Evolutionary conservation across 2,797 vertebrate species (phyloP), one percentile per base, ranked within the genome.

Genomic region (Paguma larvata): DNA sequence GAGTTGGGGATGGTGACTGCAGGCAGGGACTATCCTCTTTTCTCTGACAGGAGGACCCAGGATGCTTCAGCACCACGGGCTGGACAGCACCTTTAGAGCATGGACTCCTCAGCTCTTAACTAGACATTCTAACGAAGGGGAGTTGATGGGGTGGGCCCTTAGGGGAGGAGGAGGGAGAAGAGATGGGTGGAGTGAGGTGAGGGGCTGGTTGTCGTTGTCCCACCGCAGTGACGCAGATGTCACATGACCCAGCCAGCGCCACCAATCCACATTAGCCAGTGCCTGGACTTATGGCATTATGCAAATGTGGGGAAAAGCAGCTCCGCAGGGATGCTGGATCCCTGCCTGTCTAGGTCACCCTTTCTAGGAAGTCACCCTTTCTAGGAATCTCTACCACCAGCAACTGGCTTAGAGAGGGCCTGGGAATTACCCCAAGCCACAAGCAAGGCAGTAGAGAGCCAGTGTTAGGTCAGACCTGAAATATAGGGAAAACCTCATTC

Each of bases 21-120:
- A 65, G 18, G n/a, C 8, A 0, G 16, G 11, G 30, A 41, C 23
- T 8, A 19, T 12, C 32, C 2, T 77, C 34, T 18, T 2, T 65
- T 89, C 44, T 41, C 38, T 9, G 77, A 30, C 2, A 3, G 8
- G 4, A 6, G 15, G 48, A 15, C n/a, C 4, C 6, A 6, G 34
- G 10, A 21, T 2, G 3, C 32, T 97, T 97, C 94, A 97, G 94
- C 89, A 96, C 90, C 30, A 1, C 5, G 5, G 34, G 27, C 9
- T 90, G 96, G 94, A 96, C 85, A 97, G 95, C 85, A 78, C n/a
- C 77, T 12, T 30, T 1, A 0, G 14, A 44, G n/a, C 34, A 0
- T 6, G 1, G 1, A n/a, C 1, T 30, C 38, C 30, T 41, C 38
- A 32, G 13, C 6, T 73, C 41, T 41, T 5, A 63, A 51, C 51